Percentiles rank a stretch among this genome's conserved stretches.
phyloP scores from a whole-genome alignment of 1,140 invertebrate genomes.

The Cardiocondyla obscurior region DNA sequence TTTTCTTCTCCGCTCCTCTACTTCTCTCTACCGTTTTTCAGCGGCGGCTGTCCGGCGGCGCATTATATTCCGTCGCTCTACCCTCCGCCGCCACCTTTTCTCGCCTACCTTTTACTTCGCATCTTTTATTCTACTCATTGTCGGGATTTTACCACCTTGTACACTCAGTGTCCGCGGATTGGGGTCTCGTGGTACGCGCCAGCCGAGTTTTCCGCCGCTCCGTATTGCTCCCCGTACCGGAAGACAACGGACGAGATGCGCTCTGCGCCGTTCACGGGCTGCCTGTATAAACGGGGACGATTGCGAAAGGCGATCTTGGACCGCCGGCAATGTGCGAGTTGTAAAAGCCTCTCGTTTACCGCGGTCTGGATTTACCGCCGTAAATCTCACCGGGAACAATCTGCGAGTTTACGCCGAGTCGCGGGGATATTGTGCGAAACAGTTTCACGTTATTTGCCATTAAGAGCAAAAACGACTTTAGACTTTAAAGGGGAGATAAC shows the following conservation, averaged over 20 bases:
- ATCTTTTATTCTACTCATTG: slow-evolving; percentile 9
- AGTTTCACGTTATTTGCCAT: not conserved
- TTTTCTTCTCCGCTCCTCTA: not conserved
- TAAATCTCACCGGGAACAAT: not conserved
- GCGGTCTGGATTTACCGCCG: not conserved
- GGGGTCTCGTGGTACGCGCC: slow-evolving; percentile 43
- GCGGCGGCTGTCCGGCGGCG: not conserved
- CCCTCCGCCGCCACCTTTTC: not conserved
- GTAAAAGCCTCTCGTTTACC: slow-evolving; percentile 8
- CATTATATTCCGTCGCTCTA: not conserved
- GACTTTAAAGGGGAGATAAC: not conserved
- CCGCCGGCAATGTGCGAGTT: not conserved
- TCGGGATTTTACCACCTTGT: slow-evolving; percentile 1
- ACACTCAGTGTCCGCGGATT: not conserved
- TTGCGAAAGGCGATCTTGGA: not conserved
- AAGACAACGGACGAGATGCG: slow-evolving; percentile 18
- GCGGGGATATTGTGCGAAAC: not conserved
- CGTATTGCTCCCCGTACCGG: slow-evolving; percentile 15
- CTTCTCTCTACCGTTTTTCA: slow-evolving; percentile 1
- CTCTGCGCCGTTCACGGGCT: not conserved
- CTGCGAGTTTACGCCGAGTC: not conserved
- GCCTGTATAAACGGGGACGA: not conserved
- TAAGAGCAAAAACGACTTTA: not conserved
- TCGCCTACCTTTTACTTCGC: not conserved
- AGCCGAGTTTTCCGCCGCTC: slow-evolving; percentile 4